Conservation (phyloP, 2,888 invertebrate genomes). For the Nemotelus pantherinus region DNA sequence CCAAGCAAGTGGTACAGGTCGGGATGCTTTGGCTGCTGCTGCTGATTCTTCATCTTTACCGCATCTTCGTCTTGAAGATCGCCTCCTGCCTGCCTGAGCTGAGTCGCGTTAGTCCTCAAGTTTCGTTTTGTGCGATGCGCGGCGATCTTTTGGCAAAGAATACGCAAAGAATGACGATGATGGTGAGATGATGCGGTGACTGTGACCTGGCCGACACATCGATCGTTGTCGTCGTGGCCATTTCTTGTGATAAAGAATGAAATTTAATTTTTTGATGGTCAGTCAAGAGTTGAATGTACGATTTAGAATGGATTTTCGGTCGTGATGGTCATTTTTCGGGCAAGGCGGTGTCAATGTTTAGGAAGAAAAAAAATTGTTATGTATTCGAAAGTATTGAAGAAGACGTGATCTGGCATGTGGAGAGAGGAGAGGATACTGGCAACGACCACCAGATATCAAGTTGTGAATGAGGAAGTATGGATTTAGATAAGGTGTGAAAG, state of each 20-base stretch:
- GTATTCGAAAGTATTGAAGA: neutral
- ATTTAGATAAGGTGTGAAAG: too few species aligned
- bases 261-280: neutral
- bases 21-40: too few species aligned
- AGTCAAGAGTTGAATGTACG: constrained; percentile 27
- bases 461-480: too few species aligned
- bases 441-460: too few species aligned
- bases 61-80: too few species aligned
- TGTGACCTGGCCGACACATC: neutral
- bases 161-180: neutral
- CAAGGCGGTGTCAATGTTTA: neutral
- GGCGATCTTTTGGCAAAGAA: neutral
- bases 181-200: neutral
- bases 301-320: constrained; percentile 21
- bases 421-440: too few species aligned
- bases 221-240: neutral
- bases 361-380: neutral
- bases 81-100: too few species aligned
- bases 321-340: constrained; percentile 14
- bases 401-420: neutral
- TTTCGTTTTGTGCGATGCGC: neutral
- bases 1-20: too few species aligned
- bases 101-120: too few species aligned
- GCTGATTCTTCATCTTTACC: too few species aligned
- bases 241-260: neutral